These are phyloP conservation scores for Eupeodes luniger DNA, from an alignment of 2,888 invertebrate species.

Conservation along the genomic window DNA sequence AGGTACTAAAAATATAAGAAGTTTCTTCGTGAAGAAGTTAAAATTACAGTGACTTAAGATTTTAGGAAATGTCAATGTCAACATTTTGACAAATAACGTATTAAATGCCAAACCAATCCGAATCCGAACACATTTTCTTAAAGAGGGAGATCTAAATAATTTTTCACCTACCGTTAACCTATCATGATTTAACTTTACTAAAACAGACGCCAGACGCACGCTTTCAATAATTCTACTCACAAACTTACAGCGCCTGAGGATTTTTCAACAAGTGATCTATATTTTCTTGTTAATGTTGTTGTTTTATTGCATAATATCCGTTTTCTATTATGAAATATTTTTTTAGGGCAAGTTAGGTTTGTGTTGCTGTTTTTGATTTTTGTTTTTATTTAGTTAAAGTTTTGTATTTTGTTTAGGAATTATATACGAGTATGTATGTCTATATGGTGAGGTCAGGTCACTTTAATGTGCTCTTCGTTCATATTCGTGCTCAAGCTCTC, in stretches of 20 bases:
- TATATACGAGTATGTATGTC: constrained; percentile 29
- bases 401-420: constrained; percentile 24
- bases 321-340: constrained; percentile 54
- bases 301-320: constrained; percentile 47
- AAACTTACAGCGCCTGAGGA: constrained; percentile 33
- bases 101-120: neutral
- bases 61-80: too few species aligned
- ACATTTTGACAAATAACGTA: neutral
- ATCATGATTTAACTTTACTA: constrained; percentile 14
- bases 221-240: neutral
- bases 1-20: too few species aligned
- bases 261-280: constrained; percentile 13
- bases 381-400: neutral
- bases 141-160: neutral
- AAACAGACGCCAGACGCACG: constrained; percentile 2
- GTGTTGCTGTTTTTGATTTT: neutral
- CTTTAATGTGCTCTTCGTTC: constrained; percentile 74
- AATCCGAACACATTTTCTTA: neutral
- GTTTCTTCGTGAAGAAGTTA: too few species aligned
- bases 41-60: too few species aligned
- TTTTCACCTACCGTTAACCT: constrained; percentile 18
- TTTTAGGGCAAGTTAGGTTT: constrained; percentile 49
- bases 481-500: constrained; percentile 70
- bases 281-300: constrained; percentile 3
- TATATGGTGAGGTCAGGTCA: constrained; percentile 73